Conservation (phyloP, 2,888 invertebrate species). For the Sarcophaga caerulescens region DNA sequence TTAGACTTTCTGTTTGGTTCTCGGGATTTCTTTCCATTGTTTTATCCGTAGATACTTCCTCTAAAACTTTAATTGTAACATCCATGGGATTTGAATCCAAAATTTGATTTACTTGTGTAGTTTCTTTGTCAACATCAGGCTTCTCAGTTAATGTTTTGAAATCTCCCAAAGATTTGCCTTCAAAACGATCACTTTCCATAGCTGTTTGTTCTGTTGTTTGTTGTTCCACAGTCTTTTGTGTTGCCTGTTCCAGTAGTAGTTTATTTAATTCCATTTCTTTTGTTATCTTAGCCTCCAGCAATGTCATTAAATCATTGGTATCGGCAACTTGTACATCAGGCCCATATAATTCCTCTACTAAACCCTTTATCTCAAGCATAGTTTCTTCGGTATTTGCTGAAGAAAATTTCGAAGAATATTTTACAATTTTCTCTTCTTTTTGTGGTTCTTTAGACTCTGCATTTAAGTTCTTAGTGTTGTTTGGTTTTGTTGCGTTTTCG, state of each 20-base stretch:
- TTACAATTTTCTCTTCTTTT: conserved; percentile 45
- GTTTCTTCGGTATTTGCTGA: conserved; percentile 56
- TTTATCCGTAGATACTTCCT: not conserved
- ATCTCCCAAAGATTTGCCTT: not conserved
- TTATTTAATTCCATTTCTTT: conserved; percentile 38
- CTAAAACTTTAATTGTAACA: not conserved
- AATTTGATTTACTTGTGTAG: not conserved
- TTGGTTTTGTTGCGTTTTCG: conserved; percentile 7
- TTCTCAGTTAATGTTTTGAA: not conserved
- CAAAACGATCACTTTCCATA: not conserved
- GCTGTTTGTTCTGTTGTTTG: not conserved
- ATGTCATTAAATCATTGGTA: conserved; percentile 49
- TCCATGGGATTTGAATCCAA: not conserved
- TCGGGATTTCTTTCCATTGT: not conserved
- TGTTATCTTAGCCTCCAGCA: conserved; percentile 42
- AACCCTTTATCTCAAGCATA: conserved; percentile 48
- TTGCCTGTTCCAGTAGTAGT: not conserved
- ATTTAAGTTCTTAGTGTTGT: conserved; percentile 21
- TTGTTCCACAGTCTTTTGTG: not conserved
- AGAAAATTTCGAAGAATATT: conserved; percentile 60
- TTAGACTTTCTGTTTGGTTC: conserved; percentile 39
- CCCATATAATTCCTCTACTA: conserved; percentile 58
- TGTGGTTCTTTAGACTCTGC: conserved; percentile 14
- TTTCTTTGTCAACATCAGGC: not conserved
- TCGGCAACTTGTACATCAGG: conserved; percentile 22